Conservation (phyloP, 2,888 invertebrate species). For the Vesta saturnalis region DNA sequence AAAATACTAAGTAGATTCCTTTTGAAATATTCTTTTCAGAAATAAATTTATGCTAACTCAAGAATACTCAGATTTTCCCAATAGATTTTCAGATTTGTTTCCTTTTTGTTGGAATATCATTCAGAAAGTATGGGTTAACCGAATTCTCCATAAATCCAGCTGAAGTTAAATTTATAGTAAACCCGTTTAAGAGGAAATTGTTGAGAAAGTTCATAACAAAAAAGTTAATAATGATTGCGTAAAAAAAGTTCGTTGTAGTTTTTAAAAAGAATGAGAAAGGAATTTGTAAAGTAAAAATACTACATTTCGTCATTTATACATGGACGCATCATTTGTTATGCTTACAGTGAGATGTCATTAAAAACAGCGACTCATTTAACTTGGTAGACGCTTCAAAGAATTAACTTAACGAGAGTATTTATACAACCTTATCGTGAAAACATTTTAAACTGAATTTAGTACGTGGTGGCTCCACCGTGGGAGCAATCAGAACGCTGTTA, state of each 20-base stretch:
- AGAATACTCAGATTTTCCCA: too few species aligned
- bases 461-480: slow-evolving; percentile 53
- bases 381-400: slow-evolving; percentile 52
- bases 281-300: slow-evolving; percentile 44
- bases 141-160: too few species aligned
- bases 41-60: too few species aligned
- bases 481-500: slow-evolving; percentile 55
- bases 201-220: too few species aligned
- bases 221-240: not conserved
- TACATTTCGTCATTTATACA: slow-evolving; percentile 40
- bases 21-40: too few species aligned
- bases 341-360: slow-evolving; percentile 39
- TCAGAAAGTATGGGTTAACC: too few species aligned
- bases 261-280: slow-evolving; percentile 38
- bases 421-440: slow-evolving; percentile 59
- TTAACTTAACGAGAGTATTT: slow-evolving; percentile 60
- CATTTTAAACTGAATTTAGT: slow-evolving; percentile 60
- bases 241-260: slow-evolving; percentile 29
- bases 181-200: too few species aligned
- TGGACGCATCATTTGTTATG: slow-evolving; percentile 42
- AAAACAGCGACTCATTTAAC: slow-evolving; percentile 43
- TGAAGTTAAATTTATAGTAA: too few species aligned
- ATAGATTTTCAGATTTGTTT: too few species aligned
- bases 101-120: too few species aligned
- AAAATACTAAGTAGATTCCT: too few species aligned